phyloP scores from a whole-genome alignment of 23 tunicate species.

The Trididemnum nubilum region DNA sequence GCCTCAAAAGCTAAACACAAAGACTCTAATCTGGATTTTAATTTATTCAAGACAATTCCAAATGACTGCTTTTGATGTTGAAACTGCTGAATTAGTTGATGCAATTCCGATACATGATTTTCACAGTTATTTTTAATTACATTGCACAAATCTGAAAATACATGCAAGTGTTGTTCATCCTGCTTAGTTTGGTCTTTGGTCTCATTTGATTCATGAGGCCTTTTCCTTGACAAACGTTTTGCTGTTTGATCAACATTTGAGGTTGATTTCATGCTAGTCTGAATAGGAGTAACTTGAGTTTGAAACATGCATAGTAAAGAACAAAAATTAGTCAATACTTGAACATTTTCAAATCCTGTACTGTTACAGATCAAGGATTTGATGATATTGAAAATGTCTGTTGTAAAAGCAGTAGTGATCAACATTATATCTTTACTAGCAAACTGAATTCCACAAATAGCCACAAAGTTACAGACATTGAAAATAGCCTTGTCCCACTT shows the following conservation, averaged over 20 bases:
- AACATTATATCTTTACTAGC: neutral
- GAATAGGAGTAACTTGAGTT: neutral
- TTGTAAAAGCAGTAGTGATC: neutral
- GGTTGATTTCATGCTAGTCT: neutral
- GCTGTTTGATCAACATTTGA: neutral
- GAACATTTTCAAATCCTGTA: neutral
- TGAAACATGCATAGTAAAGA: neutral
- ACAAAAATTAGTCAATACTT: neutral
- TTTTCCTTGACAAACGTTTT: neutral
- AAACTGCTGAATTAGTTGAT: neutral
- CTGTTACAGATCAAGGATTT: neutral
- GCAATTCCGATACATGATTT: neutral
- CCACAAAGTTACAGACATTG: neutral
- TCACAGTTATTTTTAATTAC: neutral
- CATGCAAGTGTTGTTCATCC: neutral
- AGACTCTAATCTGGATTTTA: neutral
- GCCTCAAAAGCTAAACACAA: neutral
- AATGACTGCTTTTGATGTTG: neutral
- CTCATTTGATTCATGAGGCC: neutral
- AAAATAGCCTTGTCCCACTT: neutral
- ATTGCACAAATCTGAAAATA: neutral
- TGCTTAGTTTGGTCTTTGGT: neutral
- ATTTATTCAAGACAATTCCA: neutral
- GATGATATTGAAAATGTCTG: neutral
- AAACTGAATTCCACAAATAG: neutral